Evolutionary conservation across 2,797 vertebrate species (phyloP).

Genomic region (Mycteria americana): DNA sequence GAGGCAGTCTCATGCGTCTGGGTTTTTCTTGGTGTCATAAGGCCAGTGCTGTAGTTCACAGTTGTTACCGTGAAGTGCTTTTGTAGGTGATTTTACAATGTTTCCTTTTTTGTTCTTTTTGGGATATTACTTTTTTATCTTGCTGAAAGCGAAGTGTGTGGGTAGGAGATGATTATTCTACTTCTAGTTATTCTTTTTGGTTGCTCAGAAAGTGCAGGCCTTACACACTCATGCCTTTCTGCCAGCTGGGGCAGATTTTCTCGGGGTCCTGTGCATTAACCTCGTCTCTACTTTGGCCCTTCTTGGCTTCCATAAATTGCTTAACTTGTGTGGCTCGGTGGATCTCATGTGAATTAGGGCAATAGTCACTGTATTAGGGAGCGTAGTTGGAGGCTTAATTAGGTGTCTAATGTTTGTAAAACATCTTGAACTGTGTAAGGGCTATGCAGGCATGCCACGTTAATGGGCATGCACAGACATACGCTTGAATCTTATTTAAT

Average conservation of each 20-base stretch:
- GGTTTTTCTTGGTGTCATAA: neutral
- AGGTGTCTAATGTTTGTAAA: neutral
- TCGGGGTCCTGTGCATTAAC: neutral
- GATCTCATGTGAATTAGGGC: neutral
- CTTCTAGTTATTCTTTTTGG: neutral
- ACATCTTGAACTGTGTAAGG: neutral
- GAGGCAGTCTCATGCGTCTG: accelerated
- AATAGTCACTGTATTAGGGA: neutral
- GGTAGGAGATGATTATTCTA: neutral
- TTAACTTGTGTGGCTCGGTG: neutral
- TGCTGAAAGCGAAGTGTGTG: neutral
- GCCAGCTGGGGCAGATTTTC: neutral
- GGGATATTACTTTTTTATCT: neutral
- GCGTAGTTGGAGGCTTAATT: neutral
- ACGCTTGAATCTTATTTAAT: neutral
- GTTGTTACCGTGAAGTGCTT: neutral
- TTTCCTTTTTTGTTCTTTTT: neutral
- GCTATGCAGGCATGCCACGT: accelerated
- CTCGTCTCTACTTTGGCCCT: neutral
- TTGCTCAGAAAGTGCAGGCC: neutral
- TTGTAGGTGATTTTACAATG: accelerated
- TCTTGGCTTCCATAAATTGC: neutral
- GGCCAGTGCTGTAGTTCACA: accelerated
- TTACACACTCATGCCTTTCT: neutral
- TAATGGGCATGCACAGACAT: neutral